Base-by-base conservation (phyloP, 2,113 vertebrate genomes). In the Eubucco bourcierii region DNA sequence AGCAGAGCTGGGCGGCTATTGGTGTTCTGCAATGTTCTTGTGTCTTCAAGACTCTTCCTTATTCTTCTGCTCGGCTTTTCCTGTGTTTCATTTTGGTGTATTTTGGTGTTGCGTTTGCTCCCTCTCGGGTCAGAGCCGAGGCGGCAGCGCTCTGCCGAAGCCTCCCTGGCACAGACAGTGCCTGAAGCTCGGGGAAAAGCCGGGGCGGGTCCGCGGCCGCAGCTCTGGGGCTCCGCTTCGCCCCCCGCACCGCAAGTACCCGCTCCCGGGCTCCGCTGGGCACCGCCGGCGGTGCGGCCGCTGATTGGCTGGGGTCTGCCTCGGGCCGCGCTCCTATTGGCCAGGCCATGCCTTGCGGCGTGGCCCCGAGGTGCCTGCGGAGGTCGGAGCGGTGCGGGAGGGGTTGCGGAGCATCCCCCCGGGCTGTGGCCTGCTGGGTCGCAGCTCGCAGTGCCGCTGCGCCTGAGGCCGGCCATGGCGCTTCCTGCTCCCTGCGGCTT, bases 341-440 rank as follows among this genome's bases (percentile, higher is more conserved):
- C 3, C 53, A 11, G 5, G 1, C 3, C 2, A 10, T 8, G 2
- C 3, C 0, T 3, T 4, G 5, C 3, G 12, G 20, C 46, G 4
- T 39, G 25, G 12, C 59, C 47, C 52, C 31, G 6, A 24, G 34
- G 56, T 15, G 37, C 21, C 2, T 12, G 39, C 18, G 10, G 21
- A 21, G 12, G 37, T 34, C 37, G 13, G 68, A 3, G 19, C 12
- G 4, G 73, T 2, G 87, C 25, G 28, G 3, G 9, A 44, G 56
- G 58, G 13, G 3, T 1, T 13, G 25, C 4, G 58, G 8, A 11
- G 31, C 2, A 6, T 3, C 11, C 4, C 5, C 41, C 4, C 27
- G 53, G 53, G n/a, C 5, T 4, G 25, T 4, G 33, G 20, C 7
- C 34, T 2, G 50, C 53, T 18, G 65, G 2, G 25, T 9, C 7